Evolutionary conservation across 2,113 vertebrate species (phyloP).

Genomic region (Cottus gobio): DNA sequence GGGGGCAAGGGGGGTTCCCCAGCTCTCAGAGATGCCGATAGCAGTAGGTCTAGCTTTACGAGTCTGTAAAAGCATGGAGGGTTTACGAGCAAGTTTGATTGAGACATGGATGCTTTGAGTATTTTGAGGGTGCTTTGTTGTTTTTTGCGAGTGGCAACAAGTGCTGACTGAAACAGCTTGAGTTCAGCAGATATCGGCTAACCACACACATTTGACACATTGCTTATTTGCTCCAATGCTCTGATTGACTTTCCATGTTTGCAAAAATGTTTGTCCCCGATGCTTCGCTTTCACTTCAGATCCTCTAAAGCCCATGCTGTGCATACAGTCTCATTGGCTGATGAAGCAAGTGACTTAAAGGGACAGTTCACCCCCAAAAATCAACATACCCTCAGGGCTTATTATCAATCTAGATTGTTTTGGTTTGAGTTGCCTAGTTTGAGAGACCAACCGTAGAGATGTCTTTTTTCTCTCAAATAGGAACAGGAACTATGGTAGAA

Average conservation of each 20-base stretch:
- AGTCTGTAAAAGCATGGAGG: constrained; percentile 26
- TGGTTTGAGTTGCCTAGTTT: neutral
- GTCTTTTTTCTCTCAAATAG: neutral
- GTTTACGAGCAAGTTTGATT: neutral
- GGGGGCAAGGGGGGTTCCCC: constrained; percentile 57
- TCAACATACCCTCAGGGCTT: neutral
- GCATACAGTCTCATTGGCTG: neutral
- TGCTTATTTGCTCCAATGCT: neutral
- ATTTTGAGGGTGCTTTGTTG: neutral
- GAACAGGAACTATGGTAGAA: neutral
- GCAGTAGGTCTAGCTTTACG: constrained; percentile 51
- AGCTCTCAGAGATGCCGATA: constrained; percentile 56
- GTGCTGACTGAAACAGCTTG: neutral
- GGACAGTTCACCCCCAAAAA: neutral
- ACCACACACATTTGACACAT: neutral
- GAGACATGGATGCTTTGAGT: neutral
- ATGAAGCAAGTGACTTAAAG: neutral
- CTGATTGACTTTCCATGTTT: neutral
- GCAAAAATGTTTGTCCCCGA: neutral
- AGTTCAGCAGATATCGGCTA: neutral
- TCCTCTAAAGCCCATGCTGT: neutral
- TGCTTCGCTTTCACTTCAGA: neutral
- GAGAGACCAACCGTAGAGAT: neutral
- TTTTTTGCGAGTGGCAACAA: neutral
- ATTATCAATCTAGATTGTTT: neutral